Conservation (phyloP, 2,797 vertebrate genomes). For the Trichosurus vulpecula region DNA sequence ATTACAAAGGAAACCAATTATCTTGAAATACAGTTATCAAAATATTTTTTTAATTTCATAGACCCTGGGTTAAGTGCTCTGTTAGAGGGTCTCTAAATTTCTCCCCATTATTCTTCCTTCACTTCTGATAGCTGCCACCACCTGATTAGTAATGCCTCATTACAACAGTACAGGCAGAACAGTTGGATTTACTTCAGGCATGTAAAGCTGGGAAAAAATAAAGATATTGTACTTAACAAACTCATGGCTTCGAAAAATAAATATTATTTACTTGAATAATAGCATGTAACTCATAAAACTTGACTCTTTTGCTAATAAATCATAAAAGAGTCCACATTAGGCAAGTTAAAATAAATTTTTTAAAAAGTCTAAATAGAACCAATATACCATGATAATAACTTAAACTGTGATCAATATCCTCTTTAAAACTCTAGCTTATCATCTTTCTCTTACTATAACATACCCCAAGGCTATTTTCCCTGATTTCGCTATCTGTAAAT, state of each 20-base stretch:
- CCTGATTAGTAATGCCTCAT: background rate
- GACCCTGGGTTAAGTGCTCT: background rate
- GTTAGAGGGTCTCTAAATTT: background rate
- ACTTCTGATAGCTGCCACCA: background rate
- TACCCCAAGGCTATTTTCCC: background rate
- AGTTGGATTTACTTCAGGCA: background rate
- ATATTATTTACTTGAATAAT: background rate
- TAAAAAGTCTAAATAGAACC: constrained; percentile 4
- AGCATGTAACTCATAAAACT: background rate
- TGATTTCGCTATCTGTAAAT: background rate
- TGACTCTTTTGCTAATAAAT: constrained; percentile 7
- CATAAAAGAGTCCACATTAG: background rate
- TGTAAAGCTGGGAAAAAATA: background rate
- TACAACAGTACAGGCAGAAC: background rate
- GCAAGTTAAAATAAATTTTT: background rate
- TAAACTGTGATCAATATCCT: background rate
- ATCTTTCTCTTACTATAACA: background rate
- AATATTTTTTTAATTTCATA: background rate
- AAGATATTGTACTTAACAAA: background rate
- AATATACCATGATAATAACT: background rate
- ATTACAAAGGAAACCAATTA: background rate
- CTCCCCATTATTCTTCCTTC: background rate
- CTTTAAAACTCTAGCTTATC: constrained; percentile 31
- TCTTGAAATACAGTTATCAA: background rate
- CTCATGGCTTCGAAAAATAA: background rate